phyloP scores from a whole-genome alignment of 2,888 invertebrate genomes.

The Callimorpha dominula region DNA sequence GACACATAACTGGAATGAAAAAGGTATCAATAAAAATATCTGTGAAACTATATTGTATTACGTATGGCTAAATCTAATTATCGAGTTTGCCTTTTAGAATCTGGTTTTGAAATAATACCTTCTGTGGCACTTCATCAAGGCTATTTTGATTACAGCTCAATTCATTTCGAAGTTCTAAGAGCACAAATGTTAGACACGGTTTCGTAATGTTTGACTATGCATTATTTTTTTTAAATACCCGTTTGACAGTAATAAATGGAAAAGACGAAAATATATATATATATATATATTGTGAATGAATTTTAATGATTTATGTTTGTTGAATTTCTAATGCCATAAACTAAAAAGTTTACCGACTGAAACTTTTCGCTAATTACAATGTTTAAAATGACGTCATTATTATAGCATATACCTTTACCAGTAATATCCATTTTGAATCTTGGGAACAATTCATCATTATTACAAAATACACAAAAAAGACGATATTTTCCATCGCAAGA shows the following conservation, averaged over 20 bases:
- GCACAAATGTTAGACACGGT: background rate
- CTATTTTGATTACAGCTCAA: background rate
- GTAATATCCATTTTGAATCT: no score
- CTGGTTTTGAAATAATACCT: background rate
- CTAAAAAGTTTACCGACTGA: no score
- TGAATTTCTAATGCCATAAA: background rate
- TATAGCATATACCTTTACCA: no score
- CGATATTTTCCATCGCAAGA: no score
- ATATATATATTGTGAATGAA: no score
- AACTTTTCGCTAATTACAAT: no score
- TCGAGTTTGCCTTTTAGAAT: background rate
- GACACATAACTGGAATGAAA: no score
- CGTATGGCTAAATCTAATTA: background rate
- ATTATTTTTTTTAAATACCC: background rate
- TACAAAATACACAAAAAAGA: no score
- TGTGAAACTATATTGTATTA: background rate
- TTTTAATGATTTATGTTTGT: background rate
- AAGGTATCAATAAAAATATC: background rate
- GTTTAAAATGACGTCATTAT: no score
- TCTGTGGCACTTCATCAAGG: background rate
- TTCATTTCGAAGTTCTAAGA: background rate
- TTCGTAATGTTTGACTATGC: background rate
- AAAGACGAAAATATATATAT: no score
- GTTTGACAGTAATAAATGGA: no score
- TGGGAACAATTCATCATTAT: no score